phyloP scores from a whole-genome alignment of 2,113 vertebrate genomes.

The Syngnathus scovelli region DNA sequence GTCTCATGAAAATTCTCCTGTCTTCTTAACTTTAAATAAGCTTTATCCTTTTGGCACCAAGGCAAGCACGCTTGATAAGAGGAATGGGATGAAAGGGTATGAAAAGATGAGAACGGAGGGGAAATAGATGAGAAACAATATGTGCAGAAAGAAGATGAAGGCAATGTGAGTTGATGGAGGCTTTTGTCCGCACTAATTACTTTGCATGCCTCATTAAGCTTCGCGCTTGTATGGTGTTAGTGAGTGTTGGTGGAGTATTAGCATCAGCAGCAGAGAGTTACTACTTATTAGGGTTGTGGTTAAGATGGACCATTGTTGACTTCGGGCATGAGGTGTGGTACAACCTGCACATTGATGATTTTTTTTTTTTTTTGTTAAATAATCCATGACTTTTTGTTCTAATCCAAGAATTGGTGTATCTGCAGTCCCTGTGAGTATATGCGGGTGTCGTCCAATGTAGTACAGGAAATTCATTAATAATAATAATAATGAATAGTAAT shows the following conservation, averaged over 20 bases:
- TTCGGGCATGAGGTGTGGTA: neutral
- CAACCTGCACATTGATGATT: neutral
- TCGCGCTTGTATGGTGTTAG: neutral
- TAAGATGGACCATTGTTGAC: neutral
- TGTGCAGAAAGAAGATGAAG: conserved; percentile 28
- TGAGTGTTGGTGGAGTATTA: neutral
- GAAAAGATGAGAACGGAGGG: conserved; percentile 4
- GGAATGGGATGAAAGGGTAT: conserved; percentile 20
- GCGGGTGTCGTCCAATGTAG: too few relatives aligned
- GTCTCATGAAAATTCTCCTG: conserved; percentile 17
- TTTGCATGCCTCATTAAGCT: conserved; percentile 50
- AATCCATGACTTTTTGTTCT: too few relatives aligned
- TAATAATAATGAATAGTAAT: too few relatives aligned
- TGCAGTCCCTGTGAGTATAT: too few relatives aligned
- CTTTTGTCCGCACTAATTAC: conserved; percentile 55
- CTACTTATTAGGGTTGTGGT: neutral
- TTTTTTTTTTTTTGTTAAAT: too few relatives aligned
- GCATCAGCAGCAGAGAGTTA: neutral
- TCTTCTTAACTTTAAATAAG: conserved; percentile 33
- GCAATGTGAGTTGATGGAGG: conserved; percentile 18
- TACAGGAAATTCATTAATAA: too few relatives aligned
- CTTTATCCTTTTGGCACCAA: conserved; percentile 21
- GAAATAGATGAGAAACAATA: conserved; percentile 18
- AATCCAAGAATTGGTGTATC: too few relatives aligned
- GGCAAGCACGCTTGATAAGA: conserved; percentile 11